phyloP scores from a whole-genome alignment of 2,113 vertebrate species.

The Ornithorhynchus anatinus region DNA sequence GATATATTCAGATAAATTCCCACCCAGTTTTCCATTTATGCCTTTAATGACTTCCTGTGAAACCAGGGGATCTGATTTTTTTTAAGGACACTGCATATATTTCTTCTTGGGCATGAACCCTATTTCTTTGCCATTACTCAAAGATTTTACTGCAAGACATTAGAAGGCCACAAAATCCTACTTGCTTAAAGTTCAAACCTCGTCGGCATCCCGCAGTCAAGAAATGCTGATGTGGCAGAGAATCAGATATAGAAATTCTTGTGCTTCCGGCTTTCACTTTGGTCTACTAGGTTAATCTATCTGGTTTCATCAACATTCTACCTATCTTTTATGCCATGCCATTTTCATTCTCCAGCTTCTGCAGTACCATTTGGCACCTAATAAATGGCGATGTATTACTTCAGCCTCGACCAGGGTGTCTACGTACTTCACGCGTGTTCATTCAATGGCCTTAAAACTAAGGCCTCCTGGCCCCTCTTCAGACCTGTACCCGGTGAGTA shows the following conservation, averaged over 20 bases:
- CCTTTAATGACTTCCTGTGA: constrained; percentile 16
- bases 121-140: neutral
- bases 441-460: neutral
- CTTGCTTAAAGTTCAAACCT: constrained; percentile 42
- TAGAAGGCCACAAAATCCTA: constrained; percentile 20
- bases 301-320: constrained; percentile 13
- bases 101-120: constrained; percentile 10
- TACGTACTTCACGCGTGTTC: neutral
- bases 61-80: constrained; percentile 28
- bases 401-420: no score
- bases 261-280: constrained; percentile 3
- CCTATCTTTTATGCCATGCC: constrained; percentile 7
- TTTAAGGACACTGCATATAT: constrained; percentile 20
- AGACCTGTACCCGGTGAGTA: no score
- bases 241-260: constrained; percentile 38
- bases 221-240: neutral
- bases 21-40: constrained; percentile 16
- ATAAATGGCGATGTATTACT: constrained; percentile 14
- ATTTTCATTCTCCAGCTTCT: constrained; percentile 20
- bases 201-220: constrained; percentile 20
- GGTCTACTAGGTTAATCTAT: constrained; percentile 45
- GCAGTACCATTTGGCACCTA: constrained; percentile 25
- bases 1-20: constrained; percentile 4
- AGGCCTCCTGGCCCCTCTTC: neutral
- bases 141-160: constrained; percentile 42